These are phyloP conservation scores for Carettochelys insculpta DNA, from an alignment of 2,113 vertebrate genomes.

Conservation along the genomic window DNA sequence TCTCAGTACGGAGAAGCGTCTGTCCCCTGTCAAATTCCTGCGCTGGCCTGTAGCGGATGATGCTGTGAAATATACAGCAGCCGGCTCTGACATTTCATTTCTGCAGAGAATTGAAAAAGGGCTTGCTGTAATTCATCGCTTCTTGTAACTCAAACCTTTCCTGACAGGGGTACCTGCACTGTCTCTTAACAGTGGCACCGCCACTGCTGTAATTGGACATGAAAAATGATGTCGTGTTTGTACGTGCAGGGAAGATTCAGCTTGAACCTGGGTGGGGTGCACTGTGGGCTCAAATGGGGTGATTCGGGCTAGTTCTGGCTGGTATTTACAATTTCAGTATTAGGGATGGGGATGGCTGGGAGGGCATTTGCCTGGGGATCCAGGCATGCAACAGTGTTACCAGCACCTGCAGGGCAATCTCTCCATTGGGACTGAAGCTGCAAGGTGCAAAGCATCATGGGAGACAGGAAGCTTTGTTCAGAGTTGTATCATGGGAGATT, in stretches of 20 bases:
- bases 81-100: constrained; percentile 76
- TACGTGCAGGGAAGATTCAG: not conserved
- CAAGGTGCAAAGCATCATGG: not conserved
- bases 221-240: constrained; percentile 70
- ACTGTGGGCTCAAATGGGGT: not conserved
- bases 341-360: not conserved
- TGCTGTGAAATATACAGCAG: constrained; percentile 72
- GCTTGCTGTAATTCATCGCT: constrained; percentile 75
- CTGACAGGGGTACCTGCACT: constrained; percentile 68
- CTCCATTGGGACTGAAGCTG: not conserved
- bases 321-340: not conserved
- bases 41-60: constrained; percentile 70
- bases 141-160: constrained; percentile 76
- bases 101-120: constrained; percentile 75
- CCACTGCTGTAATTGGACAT: constrained; percentile 70
- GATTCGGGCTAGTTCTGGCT: not conserved
- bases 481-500: not conserved
- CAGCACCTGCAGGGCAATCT: not conserved
- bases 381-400: not conserved
- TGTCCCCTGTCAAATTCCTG: constrained; percentile 72
- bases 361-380: not conserved
- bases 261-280: constrained; percentile 3
- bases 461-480: not conserved
- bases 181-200: constrained; percentile 71
- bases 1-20: constrained; percentile 62